These are phyloP conservation scores for Chiloscyllium plagiosum DNA, from an alignment of 2,113 vertebrate genomes.

Conservation along the genomic window DNA sequence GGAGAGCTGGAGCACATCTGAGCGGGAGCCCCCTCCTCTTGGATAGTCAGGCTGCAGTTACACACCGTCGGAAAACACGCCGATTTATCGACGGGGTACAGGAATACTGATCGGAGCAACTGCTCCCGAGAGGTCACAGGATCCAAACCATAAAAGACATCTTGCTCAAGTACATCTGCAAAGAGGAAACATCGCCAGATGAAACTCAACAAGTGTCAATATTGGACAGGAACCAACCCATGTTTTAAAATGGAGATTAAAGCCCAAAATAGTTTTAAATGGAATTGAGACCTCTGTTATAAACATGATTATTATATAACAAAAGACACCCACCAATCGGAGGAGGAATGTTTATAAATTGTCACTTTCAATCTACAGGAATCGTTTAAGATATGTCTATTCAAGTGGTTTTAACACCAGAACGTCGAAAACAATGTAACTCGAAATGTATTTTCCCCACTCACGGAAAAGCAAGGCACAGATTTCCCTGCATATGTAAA, in stretches of 20 bases:
- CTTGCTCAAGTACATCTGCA: slow-evolving; percentile 55
- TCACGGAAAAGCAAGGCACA: no score
- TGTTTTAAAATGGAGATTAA: no score
- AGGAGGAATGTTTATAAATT: no score
- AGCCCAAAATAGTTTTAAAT: no score
- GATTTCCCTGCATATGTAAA: no score
- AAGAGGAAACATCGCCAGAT: neutral
- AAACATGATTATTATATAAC: no score
- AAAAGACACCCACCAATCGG: no score
- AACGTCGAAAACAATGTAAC: neutral
- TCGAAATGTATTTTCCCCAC: no score
- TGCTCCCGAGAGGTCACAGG: slow-evolving; percentile 70
- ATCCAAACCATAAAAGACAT: slow-evolving; percentile 78
- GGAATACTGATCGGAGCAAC: slow-evolving; percentile 76
- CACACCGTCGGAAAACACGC: slow-evolving; percentile 48
- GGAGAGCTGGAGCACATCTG: slow-evolving; percentile 51
- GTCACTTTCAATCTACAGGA: neutral
- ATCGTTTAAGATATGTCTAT: neutral
- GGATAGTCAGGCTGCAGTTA: slow-evolving; percentile 60
- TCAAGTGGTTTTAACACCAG: neutral
- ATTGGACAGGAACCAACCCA: neutral
- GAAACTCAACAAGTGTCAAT: neutral
- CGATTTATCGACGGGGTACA: slow-evolving; percentile 67
- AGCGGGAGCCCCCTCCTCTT: slow-evolving; percentile 47
- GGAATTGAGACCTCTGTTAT: no score